Percentiles rank a stretch among this genome's conserved stretches.
phyloP scores from a whole-genome alignment of 2,888 invertebrate species.

The Invenusta paracnida region DNA sequence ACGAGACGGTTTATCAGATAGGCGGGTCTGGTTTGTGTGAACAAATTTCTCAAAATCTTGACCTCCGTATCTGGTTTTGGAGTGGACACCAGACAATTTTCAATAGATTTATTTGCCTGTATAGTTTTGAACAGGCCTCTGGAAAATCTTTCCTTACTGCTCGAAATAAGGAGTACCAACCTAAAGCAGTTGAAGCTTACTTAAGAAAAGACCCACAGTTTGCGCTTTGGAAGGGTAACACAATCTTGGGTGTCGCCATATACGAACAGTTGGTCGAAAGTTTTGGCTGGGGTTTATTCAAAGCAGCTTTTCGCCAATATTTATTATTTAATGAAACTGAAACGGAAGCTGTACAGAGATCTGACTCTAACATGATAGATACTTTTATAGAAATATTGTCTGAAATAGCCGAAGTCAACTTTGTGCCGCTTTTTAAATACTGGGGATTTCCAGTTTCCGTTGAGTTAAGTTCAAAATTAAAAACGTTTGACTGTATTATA shows the following conservation, averaged over 20 bases:
- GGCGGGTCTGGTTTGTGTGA: slow-evolving; percentile 50
- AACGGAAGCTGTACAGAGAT: slow-evolving; percentile 45
- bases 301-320: slow-evolving; percentile 47
- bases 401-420: slow-evolving; percentile 43
- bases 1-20: slow-evolving; percentile 26
- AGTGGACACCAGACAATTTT: slow-evolving; percentile 48
- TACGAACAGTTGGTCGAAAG: slow-evolving; percentile 48
- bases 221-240: slow-evolving; percentile 45
- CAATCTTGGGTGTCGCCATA: slow-evolving; percentile 46
- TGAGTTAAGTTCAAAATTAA: background rate
- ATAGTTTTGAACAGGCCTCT: background rate
- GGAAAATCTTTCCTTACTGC: background rate
- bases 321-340: too few species aligned
- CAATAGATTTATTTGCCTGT: slow-evolving; percentile 48
- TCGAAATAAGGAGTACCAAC: background rate
- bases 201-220: slow-evolving; percentile 39
- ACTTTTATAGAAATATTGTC: slow-evolving; percentile 48
- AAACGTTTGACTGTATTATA: background rate
- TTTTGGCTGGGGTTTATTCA: slow-evolving; percentile 48
- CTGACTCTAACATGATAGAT: slow-evolving; percentile 46
- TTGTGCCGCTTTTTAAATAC: slow-evolving; percentile 47
- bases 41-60: slow-evolving; percentile 51
- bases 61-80: slow-evolving; percentile 48
- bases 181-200: background rate
- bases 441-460: slow-evolving; percentile 48